A percentile compares a stretch with the other conserved stretches of the same genome.
These are phyloP conservation scores for Heliconius hortense DNA, from an alignment of 2,888 invertebrate species.

Conservation along the genomic window DNA sequence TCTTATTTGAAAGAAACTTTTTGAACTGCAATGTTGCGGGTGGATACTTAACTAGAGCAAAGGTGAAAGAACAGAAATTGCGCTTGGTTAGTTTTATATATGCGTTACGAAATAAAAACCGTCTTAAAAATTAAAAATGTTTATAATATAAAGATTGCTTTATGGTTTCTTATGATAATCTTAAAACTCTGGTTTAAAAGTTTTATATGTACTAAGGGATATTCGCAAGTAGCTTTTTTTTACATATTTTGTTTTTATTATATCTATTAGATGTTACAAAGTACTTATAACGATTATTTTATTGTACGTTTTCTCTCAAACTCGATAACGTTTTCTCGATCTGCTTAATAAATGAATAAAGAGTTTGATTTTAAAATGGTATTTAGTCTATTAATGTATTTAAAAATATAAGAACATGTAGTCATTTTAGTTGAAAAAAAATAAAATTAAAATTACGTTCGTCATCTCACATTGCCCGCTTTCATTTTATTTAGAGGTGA, in stretches of 20 bases:
- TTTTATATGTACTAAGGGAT: neutral
- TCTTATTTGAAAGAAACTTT: slow-evolving; percentile 24
- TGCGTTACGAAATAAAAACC: slow-evolving; percentile 5
- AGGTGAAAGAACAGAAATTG: slow-evolving; percentile 70
- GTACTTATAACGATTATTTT: neutral
- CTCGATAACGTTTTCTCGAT: too few species aligned
- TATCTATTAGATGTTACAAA: neutral
- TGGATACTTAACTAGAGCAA: slow-evolving; percentile 70
- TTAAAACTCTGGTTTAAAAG: too few species aligned
- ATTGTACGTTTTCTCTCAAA: too few species aligned
- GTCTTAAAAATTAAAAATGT: neutral
- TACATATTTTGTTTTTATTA: neutral
- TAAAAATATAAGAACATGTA: too few species aligned
- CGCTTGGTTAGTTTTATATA: slow-evolving; percentile 21
- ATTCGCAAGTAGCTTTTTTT: neutral
- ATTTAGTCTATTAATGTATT: too few species aligned
- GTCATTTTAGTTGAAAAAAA: too few species aligned
- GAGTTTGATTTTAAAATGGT: too few species aligned
- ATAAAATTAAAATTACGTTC: too few species aligned
- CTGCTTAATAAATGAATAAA: too few species aligned
- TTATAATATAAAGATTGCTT: neutral
- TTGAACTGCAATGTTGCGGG: slow-evolving; percentile 66
- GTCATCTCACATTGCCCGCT: too few species aligned
- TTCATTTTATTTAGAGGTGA: too few species aligned
- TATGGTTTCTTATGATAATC: too few species aligned